Evolutionary conservation across 1,140 invertebrate species (phyloP).

Genomic region (Drosophila santomea): DNA sequence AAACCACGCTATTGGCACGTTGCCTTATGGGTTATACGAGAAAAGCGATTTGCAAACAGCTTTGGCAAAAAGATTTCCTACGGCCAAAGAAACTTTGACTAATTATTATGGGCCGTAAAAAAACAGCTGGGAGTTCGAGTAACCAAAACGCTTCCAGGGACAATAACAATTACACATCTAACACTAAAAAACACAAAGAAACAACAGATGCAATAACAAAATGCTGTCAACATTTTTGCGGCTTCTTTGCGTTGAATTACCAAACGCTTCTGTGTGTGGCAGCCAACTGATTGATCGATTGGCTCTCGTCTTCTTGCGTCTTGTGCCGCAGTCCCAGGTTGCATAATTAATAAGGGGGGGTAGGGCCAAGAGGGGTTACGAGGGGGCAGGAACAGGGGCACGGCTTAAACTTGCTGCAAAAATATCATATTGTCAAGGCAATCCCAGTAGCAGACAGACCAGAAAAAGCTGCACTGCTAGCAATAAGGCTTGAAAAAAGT

Average conservation of each 20-base stretch:
- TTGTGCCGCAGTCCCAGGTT: conserved; percentile 47
- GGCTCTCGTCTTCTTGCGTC: conserved; percentile 46
- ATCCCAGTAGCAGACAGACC: conserved; percentile 15
- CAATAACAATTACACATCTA: conserved; percentile 28
- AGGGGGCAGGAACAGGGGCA: conserved; percentile 1
- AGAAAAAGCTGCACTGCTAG: conserved; percentile 17
- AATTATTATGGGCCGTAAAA: conserved; percentile 22
- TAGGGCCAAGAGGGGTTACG: background rate
- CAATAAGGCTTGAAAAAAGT: background rate
- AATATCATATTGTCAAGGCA: conserved; percentile 68
- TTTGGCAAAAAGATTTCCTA: conserved; percentile 1
- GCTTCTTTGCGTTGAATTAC: conserved; percentile 70
- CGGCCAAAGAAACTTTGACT: conserved; percentile 5
- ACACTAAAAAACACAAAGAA: background rate
- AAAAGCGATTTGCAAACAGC: conserved; percentile 42
- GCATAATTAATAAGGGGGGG: conserved; percentile 73
- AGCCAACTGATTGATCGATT: conserved; percentile 73
- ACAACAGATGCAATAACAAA: conserved; percentile 29
- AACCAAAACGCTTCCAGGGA: conserved; percentile 41
- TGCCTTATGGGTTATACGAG: conserved; percentile 32
- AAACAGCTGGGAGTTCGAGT: conserved; percentile 55
- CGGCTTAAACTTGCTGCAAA: conserved; percentile 52
- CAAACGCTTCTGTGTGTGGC: conserved; percentile 63
- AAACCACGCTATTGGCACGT: conserved; percentile 49
- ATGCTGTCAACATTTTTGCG: conserved; percentile 66